Conservation (phyloP, 2,797 vertebrate species). For the Morus bassanus region DNA sequence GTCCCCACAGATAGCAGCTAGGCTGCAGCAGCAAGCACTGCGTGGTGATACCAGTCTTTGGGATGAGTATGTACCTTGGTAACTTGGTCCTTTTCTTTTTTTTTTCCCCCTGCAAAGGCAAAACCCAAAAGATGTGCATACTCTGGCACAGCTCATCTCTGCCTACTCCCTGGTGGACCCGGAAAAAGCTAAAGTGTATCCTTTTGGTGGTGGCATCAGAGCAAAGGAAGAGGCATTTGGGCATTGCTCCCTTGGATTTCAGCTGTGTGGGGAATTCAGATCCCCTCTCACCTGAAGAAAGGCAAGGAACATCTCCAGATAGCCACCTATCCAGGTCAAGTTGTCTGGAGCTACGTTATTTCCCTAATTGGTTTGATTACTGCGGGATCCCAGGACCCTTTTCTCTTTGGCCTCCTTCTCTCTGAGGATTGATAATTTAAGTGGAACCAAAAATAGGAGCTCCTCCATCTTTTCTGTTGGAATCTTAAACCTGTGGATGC, state of each 20-base stretch:
- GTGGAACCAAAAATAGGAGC: neutral
- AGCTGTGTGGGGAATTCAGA: neutral
- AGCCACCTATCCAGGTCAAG: neutral
- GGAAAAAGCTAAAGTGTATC: conserved; percentile 98
- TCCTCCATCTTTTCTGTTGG: neutral
- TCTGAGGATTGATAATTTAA: neutral
- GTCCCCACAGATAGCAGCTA: neutral
- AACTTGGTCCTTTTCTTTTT: neutral
- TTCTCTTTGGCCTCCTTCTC: neutral
- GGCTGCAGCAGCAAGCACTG: neutral
- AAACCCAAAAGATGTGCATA: conserved; percentile 93
- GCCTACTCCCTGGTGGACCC: conserved; percentile 96
- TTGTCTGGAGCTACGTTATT: neutral
- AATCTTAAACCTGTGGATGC: neutral
- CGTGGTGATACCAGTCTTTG: neutral
- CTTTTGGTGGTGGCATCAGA: conserved; percentile 63
- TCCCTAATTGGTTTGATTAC: neutral
- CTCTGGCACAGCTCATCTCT: conserved; percentile 96
- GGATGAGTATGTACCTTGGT: neutral
- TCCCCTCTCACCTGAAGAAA: neutral
- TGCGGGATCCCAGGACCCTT: neutral
- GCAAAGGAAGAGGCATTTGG: neutral
- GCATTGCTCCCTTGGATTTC: neutral
- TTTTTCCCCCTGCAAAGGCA: conserved; percentile 76
- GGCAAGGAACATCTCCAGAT: neutral